A percentile compares a stretch with the other conserved stretches of the same genome.
These are phyloP conservation scores for Esox masquinongy DNA, from an alignment of 2,797 vertebrate species.

Conservation along the genomic window DNA sequence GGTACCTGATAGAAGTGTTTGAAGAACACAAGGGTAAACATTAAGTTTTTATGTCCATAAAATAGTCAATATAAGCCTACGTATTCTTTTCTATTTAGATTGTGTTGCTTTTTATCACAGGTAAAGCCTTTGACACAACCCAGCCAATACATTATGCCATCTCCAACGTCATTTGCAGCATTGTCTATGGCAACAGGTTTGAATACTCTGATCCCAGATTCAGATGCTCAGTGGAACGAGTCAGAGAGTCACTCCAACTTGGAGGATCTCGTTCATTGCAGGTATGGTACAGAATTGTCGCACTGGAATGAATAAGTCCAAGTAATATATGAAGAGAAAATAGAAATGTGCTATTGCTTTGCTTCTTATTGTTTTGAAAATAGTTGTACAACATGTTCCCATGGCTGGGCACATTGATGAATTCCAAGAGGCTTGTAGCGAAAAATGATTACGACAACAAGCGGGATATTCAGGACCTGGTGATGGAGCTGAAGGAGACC, in stretches of 20 bases:
- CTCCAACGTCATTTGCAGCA: no score
- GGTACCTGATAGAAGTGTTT: conserved; percentile 29
- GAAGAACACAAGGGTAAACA: conserved; percentile 62
- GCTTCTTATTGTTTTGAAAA: background rate
- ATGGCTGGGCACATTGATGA: conserved; percentile 18
- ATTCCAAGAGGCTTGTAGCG: background rate
- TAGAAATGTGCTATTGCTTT: background rate
- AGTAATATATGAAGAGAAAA: conserved; percentile 34
- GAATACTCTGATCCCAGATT: no score
- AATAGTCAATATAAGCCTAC: background rate
- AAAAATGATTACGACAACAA: background rate
- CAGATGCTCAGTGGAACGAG: no score
- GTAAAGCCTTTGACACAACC: conserved; percentile 21
- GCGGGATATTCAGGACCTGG: conserved; percentile 12
- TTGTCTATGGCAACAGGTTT: no score
- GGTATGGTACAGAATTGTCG: conserved; percentile 50
- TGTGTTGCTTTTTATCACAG: background rate
- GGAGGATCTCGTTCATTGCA: conserved; percentile 50
- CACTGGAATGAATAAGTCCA: conserved; percentile 41
- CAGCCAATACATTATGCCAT: conserved; percentile 31
- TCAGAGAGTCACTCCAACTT: conserved; percentile 33
- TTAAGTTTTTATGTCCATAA: background rate
- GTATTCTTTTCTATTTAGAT: background rate
- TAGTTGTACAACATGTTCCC: conserved; percentile 40
- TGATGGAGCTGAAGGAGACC: conserved; percentile 25